Base-by-base conservation (phyloP, 2,888 invertebrate genomes). In the Noctua comes region DNA sequence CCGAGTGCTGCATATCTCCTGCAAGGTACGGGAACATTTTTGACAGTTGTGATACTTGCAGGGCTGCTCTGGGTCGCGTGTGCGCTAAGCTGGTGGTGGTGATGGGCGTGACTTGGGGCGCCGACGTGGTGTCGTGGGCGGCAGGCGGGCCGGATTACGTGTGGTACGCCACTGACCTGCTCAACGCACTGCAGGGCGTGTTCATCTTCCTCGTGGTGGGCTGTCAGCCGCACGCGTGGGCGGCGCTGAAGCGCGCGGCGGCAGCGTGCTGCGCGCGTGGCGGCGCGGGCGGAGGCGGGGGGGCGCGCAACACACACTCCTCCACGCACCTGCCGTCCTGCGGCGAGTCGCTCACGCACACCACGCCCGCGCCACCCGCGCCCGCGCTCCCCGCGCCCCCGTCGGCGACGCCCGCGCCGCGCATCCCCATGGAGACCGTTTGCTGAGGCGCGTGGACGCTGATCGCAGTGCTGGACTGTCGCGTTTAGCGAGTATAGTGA, bases 151-250 rank as follows among this genome's bases (percentile, higher is more conserved):
- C 98, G 0, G 97, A 98, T 90, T 98, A 98, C 93, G 95, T 98
- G 89, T 99, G 99, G 98, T 98, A 98, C 95, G 97, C 98, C 86
- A 98, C 98, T 74, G 99, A 99, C 95, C 94, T 98, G 92, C 97
- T 99, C 91, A 99, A 99, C 96, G 98, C 98, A 86, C 97, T 98
- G 89, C 99, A 99, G 95, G 99, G 99, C 86, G 98, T 99, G 76
- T 98, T 98, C 94, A 99, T 99, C 91, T 99, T 99, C 95, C 97
- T 98, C 91, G 98, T 99, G 86, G 98, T 98, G 88, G 99, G 98
- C 73, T 98, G 98, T 94, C 98, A 98, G 97, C 98, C 98, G 79
- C 98, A 98, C 97, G 98, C 98, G 94, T 94, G 95, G 94, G 94
- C 94, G 66, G 96, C 96, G 86, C 91, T 95, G 62, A 94, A 94